Conservation (phyloP, 35 echinoderm and acorn worm species). For the Heliocidaris erythrogramma region DNA sequence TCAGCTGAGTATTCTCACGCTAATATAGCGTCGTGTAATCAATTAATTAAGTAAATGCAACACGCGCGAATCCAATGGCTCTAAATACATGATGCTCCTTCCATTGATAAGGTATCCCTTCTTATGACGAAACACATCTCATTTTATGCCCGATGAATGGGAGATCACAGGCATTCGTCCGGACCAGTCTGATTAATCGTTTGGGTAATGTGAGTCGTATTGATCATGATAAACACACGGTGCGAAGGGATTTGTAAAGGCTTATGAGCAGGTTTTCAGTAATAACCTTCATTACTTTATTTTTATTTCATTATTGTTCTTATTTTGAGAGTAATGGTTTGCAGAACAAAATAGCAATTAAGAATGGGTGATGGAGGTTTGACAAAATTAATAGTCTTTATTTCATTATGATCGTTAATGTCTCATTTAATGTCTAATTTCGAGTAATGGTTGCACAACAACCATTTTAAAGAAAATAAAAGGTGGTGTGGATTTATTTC, state of each 20-base stretch:
- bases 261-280: background rate
- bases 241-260: background rate
- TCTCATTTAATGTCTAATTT: no score
- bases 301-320: background rate
- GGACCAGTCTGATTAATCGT: background rate
- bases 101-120: background rate
- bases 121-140: background rate
- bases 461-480: no score
- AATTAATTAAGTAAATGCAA: constrained; percentile 13
- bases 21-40: background rate
- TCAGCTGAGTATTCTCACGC: background rate
- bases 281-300: background rate
- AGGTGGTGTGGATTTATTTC: no score
- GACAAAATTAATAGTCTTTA: no score
- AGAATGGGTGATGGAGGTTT: no score
- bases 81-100: background rate
- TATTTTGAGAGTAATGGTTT: no score
- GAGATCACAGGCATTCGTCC: background rate
- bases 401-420: no score
- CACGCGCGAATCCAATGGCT: background rate
- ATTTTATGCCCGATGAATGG: background rate
- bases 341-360: no score
- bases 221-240: background rate
- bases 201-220: background rate
- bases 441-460: no score